These are phyloP conservation scores for Rhipidura dahli DNA, from an alignment of 2,113 vertebrate genomes.

Conservation along the genomic window DNA sequence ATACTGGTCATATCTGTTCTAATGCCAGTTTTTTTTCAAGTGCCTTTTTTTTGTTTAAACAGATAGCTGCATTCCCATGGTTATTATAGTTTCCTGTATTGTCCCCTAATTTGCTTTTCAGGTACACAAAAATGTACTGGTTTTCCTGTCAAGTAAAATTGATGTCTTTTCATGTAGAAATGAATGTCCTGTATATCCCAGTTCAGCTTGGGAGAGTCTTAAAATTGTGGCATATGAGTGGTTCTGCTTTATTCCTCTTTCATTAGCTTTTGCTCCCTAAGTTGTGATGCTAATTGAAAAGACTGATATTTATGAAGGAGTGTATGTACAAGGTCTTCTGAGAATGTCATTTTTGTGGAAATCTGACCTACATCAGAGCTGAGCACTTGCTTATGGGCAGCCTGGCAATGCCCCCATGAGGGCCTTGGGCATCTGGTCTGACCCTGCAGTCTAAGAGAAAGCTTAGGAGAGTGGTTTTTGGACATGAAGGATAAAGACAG, in stretches of 20 bases:
- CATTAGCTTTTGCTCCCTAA: not conserved
- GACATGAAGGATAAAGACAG: not conserved
- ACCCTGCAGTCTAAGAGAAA: not conserved
- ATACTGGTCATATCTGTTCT: not conserved
- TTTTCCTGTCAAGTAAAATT: not conserved
- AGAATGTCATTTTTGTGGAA: not conserved
- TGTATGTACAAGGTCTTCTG: not conserved
- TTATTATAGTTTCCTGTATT: not conserved
- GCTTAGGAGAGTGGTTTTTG: not conserved
- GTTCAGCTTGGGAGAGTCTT: not conserved
- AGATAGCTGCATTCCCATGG: not conserved
- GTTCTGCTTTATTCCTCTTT: not conserved
- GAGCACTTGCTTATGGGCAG: not conserved
- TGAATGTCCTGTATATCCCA: not conserved
- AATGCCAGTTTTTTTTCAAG: not conserved
- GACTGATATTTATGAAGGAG: not conserved
- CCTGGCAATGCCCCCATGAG: not conserved
- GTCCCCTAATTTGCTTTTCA: not conserved
- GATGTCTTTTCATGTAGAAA: not conserved
- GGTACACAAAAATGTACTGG: not conserved
- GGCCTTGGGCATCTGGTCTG: not conserved
- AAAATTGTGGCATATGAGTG: not conserved
- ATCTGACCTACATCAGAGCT: not conserved
- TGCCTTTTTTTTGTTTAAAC: not conserved
- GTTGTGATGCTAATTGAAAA: not conserved